Percentiles rank a stretch among this genome's conserved stretches.
Evolutionary conservation across 2,797 vertebrate species (phyloP).

Genomic region (Kryptopterus vitreolus): DNA sequence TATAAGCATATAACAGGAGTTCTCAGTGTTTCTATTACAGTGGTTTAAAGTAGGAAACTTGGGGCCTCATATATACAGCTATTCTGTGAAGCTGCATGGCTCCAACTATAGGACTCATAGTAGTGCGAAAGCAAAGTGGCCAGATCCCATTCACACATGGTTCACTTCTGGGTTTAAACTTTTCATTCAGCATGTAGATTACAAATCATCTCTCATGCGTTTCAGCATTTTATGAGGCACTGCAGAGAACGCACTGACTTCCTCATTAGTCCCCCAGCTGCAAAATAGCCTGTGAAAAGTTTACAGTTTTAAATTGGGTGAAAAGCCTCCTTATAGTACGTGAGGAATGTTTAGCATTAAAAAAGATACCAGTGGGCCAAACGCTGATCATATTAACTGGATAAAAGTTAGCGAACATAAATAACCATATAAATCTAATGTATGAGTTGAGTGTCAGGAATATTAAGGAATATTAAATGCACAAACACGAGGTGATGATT

Average conservation of each 20-base stretch:
- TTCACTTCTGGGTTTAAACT: conserved; percentile 39
- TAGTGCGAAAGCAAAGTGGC: not conserved
- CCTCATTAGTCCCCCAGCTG: conserved; percentile 34
- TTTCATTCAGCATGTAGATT: conserved; percentile 30
- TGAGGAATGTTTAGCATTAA: conserved; percentile 42
- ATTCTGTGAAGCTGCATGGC: conserved; percentile 28
- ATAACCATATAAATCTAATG: not conserved
- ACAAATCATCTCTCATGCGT: conserved; percentile 41
- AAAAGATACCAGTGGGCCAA: conserved; percentile 42
- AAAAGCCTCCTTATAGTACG: conserved; percentile 47
- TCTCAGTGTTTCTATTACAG: not conserved
- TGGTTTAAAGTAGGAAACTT: conserved; percentile 7
- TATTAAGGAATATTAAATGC: conserved; percentile 23
- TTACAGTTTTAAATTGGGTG: conserved; percentile 43
- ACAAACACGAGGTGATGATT: not conserved
- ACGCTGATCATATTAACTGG: conserved; percentile 39
- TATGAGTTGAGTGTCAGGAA: conserved; percentile 5
- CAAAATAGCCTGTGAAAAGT: conserved; percentile 33
- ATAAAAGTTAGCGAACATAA: not conserved
- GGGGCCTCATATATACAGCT: not conserved
- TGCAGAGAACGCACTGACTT: conserved; percentile 17
- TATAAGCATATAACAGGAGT: conserved; percentile 18
- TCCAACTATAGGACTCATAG: conserved; percentile 22
- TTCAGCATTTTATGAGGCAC: conserved; percentile 36
- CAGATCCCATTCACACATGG: conserved; percentile 33